These are phyloP conservation scores for Sabellastarte sp. DNA, from an alignment of 2,888 invertebrate species.

Conservation along the genomic window DNA sequence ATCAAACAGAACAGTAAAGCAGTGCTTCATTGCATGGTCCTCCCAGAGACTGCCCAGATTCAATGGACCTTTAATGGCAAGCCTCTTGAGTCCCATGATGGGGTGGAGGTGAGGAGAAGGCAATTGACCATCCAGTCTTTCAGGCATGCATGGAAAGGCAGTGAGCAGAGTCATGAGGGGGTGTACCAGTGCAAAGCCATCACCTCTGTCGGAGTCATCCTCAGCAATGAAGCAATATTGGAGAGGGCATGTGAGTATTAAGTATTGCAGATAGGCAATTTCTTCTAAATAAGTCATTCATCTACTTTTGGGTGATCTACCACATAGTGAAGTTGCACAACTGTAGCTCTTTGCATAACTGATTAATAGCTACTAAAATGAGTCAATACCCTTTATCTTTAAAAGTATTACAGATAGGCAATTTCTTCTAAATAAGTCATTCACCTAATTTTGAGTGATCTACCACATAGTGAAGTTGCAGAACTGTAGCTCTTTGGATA, in stretches of 20 bases:
- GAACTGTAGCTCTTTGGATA: no score
- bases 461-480: no score
- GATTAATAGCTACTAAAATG: no score
- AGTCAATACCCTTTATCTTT: no score
- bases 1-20: neutral
- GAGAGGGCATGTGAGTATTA: constrained; percentile 1
- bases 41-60: neutral
- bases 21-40: neutral
- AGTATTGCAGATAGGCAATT: no score
- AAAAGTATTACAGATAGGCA: no score
- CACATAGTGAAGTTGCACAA: no score
- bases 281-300: neutral
- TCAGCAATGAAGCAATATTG: neutral
- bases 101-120: neutral
- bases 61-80: neutral
- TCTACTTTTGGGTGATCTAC: neutral
- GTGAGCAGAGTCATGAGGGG: neutral
- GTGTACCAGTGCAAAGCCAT: neutral
- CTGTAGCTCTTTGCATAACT: no score
- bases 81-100: neutral
- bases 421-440: no score
- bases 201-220: neutral
- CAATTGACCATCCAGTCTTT: neutral
- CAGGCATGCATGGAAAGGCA: neutral
- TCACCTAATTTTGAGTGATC: no score